phyloP scores from a whole-genome alignment of 2,888 invertebrate species.

The Cataglyphis albicans region DNA sequence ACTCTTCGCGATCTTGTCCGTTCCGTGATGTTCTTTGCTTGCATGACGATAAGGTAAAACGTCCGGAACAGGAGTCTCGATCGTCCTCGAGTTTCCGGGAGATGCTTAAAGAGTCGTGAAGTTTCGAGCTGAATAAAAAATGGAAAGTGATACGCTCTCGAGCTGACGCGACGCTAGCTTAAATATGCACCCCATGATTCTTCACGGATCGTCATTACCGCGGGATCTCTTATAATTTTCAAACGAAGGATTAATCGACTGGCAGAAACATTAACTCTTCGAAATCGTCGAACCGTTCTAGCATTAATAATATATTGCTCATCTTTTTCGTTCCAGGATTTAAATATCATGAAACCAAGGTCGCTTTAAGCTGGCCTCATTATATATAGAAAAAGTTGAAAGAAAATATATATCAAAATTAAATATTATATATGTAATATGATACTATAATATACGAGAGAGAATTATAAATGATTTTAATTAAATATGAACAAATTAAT shows the following conservation, averaged over 20 bases:
- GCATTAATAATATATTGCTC: conserved; percentile 71
- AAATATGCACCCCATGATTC: conserved; percentile 78
- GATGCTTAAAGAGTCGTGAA: conserved; percentile 73
- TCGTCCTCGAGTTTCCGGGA: conserved; percentile 62
- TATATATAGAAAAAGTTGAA: neutral
- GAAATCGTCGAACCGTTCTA: conserved; percentile 72
- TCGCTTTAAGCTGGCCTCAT: neutral
- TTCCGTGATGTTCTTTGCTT: conserved; percentile 45
- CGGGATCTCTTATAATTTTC: conserved; percentile 79
- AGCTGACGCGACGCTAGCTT: conserved; percentile 69
- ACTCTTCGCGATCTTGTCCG: conserved; percentile 41
- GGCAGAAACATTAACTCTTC: conserved; percentile 77
- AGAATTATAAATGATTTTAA: conserved; percentile 41
- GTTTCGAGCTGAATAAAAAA: conserved; percentile 76
- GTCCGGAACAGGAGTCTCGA: conserved; percentile 65
- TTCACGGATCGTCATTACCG: conserved; percentile 75
- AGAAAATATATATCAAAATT: conserved; percentile 25
- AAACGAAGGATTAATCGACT: conserved; percentile 81
- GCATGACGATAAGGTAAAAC: conserved; percentile 71
- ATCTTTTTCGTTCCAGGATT: conserved; percentile 65
- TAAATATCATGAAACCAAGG: conserved; percentile 60
- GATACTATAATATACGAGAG: neutral
- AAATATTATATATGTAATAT: neutral
- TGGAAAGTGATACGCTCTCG: conserved; percentile 65
- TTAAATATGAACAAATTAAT: neutral